phyloP scores from a whole-genome alignment of 2,113 vertebrate genomes.

The Leucoraja erinaceus region DNA sequence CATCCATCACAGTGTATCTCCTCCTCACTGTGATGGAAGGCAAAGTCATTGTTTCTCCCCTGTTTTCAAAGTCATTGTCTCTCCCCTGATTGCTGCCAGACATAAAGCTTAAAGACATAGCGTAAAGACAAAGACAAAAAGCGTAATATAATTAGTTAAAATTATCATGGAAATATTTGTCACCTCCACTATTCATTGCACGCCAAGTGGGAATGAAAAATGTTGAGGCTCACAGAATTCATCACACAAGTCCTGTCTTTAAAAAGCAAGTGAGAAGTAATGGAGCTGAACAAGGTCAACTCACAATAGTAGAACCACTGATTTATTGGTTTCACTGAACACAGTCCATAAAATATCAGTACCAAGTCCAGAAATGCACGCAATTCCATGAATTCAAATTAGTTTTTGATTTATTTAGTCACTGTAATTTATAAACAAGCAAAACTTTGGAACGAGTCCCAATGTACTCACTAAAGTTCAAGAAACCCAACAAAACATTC shows the following conservation, averaged over 20 bases:
- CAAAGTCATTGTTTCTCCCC: no score
- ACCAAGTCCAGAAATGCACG: background rate
- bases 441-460: background rate
- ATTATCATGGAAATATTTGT: no score
- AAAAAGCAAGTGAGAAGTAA: background rate
- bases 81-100: no score
- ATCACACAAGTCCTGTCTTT: background rate
- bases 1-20: no score
- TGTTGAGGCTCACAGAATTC: no score
- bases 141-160: no score
- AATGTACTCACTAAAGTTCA: background rate
- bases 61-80: no score
- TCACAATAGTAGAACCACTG: background rate
- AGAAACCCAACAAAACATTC: background rate
- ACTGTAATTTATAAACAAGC: background rate
- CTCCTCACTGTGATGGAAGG: no score
- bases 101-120: no score
- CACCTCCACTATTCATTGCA: no score
- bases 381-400: background rate
- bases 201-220: no score
- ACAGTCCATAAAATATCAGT: background rate
- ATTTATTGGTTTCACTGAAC: background rate
- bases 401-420: background rate
- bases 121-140: no score
- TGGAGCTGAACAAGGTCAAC: background rate